Evolutionary conservation across 2,113 vertebrate species (phyloP).

Genomic region (Plectropomus leopardus): DNA sequence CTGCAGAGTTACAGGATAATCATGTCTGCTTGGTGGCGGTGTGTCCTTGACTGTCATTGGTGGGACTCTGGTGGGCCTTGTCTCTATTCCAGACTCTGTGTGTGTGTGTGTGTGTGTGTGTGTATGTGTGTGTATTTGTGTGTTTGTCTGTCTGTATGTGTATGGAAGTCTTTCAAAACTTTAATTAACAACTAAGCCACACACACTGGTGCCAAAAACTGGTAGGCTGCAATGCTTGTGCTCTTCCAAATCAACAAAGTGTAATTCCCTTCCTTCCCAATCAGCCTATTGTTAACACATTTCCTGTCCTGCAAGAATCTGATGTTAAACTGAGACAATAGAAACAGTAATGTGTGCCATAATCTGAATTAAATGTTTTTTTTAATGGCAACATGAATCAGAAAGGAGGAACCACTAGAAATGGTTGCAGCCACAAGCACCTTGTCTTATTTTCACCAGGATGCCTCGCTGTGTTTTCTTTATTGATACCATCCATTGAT

Average conservation of each 20-base stretch:
- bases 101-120: slow-evolving; percentile 19
- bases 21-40: slow-evolving; percentile 41
- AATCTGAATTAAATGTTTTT: neutral
- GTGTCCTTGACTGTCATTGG: slow-evolving; percentile 75
- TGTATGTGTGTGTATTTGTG: neutral
- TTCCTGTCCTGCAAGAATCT: slow-evolving; percentile 19
- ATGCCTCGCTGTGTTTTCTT: slow-evolving; percentile 22
- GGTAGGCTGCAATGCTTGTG: slow-evolving; percentile 6
- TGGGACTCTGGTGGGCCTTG: slow-evolving; percentile 41
- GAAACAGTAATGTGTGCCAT: neutral
- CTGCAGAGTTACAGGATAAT: slow-evolving; percentile 56
- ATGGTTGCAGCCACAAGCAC: slow-evolving; percentile 11
- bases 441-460: neutral
- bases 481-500: slow-evolving; percentile 29
- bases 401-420: neutral
- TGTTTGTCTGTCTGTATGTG: slow-evolving; percentile 5
- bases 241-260: slow-evolving; percentile 36
- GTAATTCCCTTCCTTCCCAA: slow-evolving; percentile 18
- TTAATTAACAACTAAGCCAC: slow-evolving; percentile 56
- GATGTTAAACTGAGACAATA: slow-evolving; percentile 24
- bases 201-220: slow-evolving; percentile 39
- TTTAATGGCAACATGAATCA: neutral
- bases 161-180: slow-evolving; percentile 50
- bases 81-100: slow-evolving; percentile 55
- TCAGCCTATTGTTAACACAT: slow-evolving; percentile 19